Percentiles rank a stretch among this genome's conserved stretches.
These are phyloP conservation scores for Perognathus longimembris DNA, from an alignment of 2,113 vertebrate species.

Conservation along the genomic window DNA sequence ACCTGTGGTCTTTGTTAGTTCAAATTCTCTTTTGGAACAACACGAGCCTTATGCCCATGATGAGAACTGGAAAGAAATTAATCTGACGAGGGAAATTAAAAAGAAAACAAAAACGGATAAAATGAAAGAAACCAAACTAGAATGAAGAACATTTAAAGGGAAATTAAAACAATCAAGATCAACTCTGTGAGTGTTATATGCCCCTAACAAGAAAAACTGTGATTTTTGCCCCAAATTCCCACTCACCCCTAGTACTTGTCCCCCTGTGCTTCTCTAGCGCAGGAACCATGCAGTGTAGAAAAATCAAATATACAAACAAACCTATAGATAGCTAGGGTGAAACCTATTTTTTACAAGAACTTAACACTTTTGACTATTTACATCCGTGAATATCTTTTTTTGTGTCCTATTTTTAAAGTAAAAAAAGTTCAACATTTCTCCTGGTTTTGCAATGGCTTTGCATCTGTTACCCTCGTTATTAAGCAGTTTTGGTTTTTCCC, in stretches of 20 bases:
- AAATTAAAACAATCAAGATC: slow-evolving; percentile 80
- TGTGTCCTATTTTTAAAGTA: slow-evolving; percentile 83
- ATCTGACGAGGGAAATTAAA: slow-evolving; percentile 42
- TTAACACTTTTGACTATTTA: slow-evolving; percentile 87
- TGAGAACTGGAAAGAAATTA: slow-evolving; percentile 77
- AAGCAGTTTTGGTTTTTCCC: slow-evolving; percentile 1
- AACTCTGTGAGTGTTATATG: slow-evolving; percentile 82
- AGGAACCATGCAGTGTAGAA: slow-evolving; percentile 90
- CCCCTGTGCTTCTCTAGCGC: slow-evolving; percentile 87
- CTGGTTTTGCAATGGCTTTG: slow-evolving; percentile 24
- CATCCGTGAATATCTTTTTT: slow-evolving; percentile 81
- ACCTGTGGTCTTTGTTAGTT: slow-evolving; percentile 70
- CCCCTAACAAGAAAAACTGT: slow-evolving; percentile 82
- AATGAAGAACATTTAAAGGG: slow-evolving; percentile 62
- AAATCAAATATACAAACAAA: slow-evolving; percentile 92
- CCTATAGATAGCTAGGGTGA: slow-evolving; percentile 87
- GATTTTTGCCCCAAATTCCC: slow-evolving; percentile 64
- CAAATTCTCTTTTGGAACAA: slow-evolving; percentile 83
- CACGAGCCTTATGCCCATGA: slow-evolving; percentile 78
- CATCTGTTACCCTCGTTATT: background rate
- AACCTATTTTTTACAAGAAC: slow-evolving; percentile 89
- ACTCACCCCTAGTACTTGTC: slow-evolving; percentile 6
- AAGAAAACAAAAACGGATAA: slow-evolving; percentile 40
- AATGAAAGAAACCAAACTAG: background rate
- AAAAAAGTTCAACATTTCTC: slow-evolving; percentile 81